phyloP scores from a whole-genome alignment of 2,113 vertebrate genomes.

The Rhadina sibilatrix region DNA sequence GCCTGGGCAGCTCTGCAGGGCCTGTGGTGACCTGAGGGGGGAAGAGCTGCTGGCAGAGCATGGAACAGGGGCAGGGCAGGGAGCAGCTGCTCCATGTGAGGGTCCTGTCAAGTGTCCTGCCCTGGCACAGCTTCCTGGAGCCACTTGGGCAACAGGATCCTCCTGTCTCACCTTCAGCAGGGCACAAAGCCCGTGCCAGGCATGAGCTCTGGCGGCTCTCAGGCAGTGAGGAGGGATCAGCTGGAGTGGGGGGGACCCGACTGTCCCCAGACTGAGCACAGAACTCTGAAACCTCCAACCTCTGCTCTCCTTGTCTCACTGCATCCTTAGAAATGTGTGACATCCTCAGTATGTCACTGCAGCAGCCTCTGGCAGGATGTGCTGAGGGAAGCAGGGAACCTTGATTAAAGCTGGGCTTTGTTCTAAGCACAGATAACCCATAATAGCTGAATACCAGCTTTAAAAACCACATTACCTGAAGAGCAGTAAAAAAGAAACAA shows the following conservation, averaged over 20 bases:
- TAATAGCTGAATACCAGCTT: neutral
- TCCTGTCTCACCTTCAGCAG: neutral
- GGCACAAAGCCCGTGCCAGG: neutral
- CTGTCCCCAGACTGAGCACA: neutral
- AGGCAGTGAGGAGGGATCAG: neutral
- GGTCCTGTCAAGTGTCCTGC: neutral
- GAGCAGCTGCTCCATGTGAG: neutral
- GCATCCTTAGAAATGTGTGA: too few relatives aligned
- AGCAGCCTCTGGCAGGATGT: neutral
- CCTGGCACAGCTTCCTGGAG: neutral
- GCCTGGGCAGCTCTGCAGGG: neutral
- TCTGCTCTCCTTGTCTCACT: neutral
- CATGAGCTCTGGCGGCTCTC: neutral
- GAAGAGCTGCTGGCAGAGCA: rapidly evolving
- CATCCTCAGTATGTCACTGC: neutral
- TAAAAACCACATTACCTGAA: neutral
- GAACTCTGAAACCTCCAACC: neutral
- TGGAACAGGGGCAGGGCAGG: neutral
- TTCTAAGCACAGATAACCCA: neutral
- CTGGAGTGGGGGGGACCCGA: rapidly evolving
- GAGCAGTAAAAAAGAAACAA: neutral
- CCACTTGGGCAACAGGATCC: neutral
- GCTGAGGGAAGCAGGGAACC: neutral
- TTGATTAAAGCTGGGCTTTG: neutral
- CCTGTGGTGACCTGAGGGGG: neutral